Conservation (phyloP, 2,797 vertebrate genomes). For the Odontamblyopus lacepedii region DNA sequence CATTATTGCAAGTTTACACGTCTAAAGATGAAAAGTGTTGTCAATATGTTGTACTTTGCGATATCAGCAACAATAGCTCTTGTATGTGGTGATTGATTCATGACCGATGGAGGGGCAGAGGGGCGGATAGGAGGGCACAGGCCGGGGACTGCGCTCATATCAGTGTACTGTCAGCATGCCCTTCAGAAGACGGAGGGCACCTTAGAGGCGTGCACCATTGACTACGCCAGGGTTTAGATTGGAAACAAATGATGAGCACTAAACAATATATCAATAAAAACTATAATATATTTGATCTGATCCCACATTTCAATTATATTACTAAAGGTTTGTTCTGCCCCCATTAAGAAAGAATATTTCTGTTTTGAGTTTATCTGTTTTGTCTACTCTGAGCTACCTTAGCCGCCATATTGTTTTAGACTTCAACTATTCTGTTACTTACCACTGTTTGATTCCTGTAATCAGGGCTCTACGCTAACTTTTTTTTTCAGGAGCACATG, state of each 20-base stretch:
- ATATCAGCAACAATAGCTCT: not conserved
- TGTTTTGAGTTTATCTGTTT: too few relatives aligned
- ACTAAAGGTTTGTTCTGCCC: too few relatives aligned
- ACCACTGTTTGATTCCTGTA: too few relatives aligned
- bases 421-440: too few relatives aligned
- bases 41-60: not conserved
- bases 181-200: slow-evolving; percentile 5
- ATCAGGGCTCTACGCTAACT: too few relatives aligned
- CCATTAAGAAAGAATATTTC: too few relatives aligned
- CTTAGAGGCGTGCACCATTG: slow-evolving; percentile 2
- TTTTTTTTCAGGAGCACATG: too few relatives aligned
- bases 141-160: not conserved
- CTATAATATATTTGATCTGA: too few relatives aligned
- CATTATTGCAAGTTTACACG: not conserved
- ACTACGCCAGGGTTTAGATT: not conserved
- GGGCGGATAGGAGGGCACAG: not conserved
- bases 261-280: not conserved
- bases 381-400: too few relatives aligned
- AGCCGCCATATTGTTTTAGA: too few relatives aligned
- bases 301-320: too few relatives aligned
- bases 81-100: slow-evolving; percentile 1
- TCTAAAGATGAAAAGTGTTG: not conserved
- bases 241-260: not conserved
- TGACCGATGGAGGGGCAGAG: not conserved
- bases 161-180: slow-evolving; percentile 14